phyloP scores from a whole-genome alignment of 2,113 vertebrate species.

The Triplophysa dalaica region DNA sequence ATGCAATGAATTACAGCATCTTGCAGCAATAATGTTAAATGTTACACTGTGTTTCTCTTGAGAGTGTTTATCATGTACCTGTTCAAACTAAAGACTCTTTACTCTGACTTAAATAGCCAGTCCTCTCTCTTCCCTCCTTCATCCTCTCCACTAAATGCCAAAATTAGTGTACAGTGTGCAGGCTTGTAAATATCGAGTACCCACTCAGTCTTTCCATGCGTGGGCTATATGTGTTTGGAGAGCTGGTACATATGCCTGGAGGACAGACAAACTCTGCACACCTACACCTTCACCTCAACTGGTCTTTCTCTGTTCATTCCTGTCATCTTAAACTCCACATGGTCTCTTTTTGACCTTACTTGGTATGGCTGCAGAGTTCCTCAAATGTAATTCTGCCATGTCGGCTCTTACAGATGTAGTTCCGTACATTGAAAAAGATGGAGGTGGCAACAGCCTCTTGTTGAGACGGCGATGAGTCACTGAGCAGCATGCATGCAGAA shows the following conservation, averaged over 20 bases:
- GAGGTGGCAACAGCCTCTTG: background rate
- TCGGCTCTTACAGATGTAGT: conserved; percentile 8
- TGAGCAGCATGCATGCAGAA: background rate
- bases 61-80: too few species aligned
- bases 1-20: background rate
- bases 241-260: conserved; percentile 12
- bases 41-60: too few species aligned
- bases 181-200: conserved; percentile 6
- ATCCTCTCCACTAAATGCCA: background rate
- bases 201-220: conserved; percentile 6
- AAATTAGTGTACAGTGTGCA: background rate
- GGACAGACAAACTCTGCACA: conserved; percentile 2
- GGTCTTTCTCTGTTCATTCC: background rate
- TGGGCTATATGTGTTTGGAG: conserved; percentile 1
- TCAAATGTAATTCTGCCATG: background rate
- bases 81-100: too few species aligned
- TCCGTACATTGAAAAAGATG: conserved; percentile 2
- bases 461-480: conserved; percentile 24
- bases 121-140: background rate
- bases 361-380: background rate
- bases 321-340: conserved; percentile 2
- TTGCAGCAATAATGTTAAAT: background rate
- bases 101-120: background rate
- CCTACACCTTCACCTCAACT: background rate
- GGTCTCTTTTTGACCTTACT: background rate